Evolutionary conservation across 2,888 invertebrate species (phyloP).

Genomic region (Drosophila ezoana): DNA sequence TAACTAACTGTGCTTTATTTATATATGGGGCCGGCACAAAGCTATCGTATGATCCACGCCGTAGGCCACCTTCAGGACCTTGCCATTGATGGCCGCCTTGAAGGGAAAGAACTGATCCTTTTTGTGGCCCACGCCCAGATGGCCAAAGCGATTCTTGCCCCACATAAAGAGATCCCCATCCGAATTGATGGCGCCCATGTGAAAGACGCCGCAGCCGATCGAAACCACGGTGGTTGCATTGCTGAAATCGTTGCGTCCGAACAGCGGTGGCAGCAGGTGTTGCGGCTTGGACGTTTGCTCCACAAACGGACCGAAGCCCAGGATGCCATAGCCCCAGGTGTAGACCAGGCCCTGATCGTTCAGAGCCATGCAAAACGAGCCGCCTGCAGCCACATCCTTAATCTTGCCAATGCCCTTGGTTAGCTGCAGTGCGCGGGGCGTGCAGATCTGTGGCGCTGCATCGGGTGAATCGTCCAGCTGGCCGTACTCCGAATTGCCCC

Average conservation of each 20-base stretch:
- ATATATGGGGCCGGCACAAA: conserved; percentile 90
- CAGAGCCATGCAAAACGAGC: conserved; percentile 93
- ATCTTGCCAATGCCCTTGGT: conserved; percentile 90
- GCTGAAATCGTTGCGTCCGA: conserved; percentile 94
- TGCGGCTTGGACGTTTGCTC: conserved; percentile 89
- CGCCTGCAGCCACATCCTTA: conserved; percentile 92
- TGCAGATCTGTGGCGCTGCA: conserved; percentile 88
- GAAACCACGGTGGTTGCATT: conserved; percentile 88
- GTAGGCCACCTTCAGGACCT: conserved; percentile 90
- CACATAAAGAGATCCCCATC: conserved; percentile 94
- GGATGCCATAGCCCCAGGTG: conserved; percentile 97
- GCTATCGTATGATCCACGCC: conserved; percentile 95
- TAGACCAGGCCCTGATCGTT: conserved; percentile 94
- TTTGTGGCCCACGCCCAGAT: conserved; percentile 92
- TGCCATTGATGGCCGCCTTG: conserved; percentile 92
- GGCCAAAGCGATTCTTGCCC: conserved; percentile 94
- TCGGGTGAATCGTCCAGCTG: conserved; percentile 87
- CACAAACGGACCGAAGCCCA: conserved; percentile 94
- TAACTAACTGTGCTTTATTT: conserved; percentile 51
- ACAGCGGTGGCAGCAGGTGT: conserved; percentile 91
- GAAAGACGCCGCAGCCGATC: conserved; percentile 90
- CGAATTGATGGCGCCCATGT: conserved; percentile 93
- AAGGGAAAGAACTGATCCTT: conserved; percentile 95
- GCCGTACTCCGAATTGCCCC: conserved; percentile 98
- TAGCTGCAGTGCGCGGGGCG: conserved; percentile 88